Conservation (phyloP, 2,797 vertebrate species). For the Nasua narica region DNA sequence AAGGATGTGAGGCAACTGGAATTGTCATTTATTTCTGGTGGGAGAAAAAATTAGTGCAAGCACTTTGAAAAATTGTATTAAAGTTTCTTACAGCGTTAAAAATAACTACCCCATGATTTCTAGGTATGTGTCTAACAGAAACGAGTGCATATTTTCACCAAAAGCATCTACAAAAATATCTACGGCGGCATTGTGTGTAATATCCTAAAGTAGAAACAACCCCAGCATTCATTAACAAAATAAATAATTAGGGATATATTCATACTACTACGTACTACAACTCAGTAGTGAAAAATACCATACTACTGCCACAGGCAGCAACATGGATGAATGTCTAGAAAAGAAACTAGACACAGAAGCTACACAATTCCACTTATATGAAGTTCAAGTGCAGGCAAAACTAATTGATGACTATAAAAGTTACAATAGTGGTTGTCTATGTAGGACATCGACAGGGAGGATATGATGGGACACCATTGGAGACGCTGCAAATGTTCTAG, state of each 20-base stretch:
- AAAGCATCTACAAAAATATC: background rate
- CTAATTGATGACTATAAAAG: background rate
- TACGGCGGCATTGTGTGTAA: background rate
- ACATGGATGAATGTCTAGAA: background rate
- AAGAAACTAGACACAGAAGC: background rate
- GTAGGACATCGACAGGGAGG: background rate
- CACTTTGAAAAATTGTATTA: background rate
- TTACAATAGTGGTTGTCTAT: background rate
- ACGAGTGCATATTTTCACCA: background rate
- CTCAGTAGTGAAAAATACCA: background rate
- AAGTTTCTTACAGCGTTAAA: background rate
- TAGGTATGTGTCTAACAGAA: background rate
- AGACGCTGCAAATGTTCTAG: background rate
- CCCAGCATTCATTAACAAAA: background rate
- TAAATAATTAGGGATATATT: background rate
- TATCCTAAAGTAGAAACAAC: background rate
- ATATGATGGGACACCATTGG: background rate
- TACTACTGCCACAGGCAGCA: background rate
- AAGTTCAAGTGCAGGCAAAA: background rate
- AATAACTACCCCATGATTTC: background rate
- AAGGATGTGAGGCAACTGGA: background rate
- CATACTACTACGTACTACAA: background rate
- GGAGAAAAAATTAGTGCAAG: slow-evolving; percentile 9
- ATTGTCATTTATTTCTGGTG: background rate
- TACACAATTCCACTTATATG: background rate